Base-by-base conservation (phyloP, 1,140 invertebrate species). In the Ostrea denselamellosa region DNA sequence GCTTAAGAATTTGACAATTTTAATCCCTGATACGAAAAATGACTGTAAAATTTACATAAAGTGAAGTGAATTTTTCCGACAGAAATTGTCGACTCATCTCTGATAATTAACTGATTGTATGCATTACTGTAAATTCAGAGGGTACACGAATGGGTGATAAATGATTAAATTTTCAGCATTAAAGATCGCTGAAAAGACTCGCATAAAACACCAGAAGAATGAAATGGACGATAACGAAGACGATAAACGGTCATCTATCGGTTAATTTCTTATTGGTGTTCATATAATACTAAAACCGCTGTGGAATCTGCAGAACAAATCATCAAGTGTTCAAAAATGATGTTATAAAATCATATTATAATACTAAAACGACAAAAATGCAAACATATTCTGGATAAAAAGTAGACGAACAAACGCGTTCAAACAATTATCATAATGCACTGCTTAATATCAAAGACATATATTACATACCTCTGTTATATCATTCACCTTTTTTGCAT, bases 81-180 rank as follows among this genome's bases (percentile, higher is more conserved):
- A 56, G 14, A 62, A 62, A 19, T 62, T 77, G 68, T 77, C 68
- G 25, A 77, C 10, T 77, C 68, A 77, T 77, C 12, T 25, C 28
- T 77, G 8, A 19, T 62, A 44, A 44, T 44, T 44, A 44, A n/a
- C n/a, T n/a, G n/a, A n/a, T 58, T 12, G 10, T 17, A 58, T 4
- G 56, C 56, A 12, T 58, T 58, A 12, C 56, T 58, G 4, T 1
- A 25, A 71, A 71, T 77, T 28, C 25, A 14, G 68, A 28, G 8
- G 7, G 25, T 77, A 14, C 25, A 77, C 14, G 68, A 77, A 34
- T 28, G 28, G 68, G 14, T 77, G 68, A 28, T 4, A 77, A 12
- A 25, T 77, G 68, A 77, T 77, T 77, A 44, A 34, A 28, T 77
- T 77, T 77, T 77, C 25, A 12, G 22, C 22, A 77, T 9, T 71